Percentiles rank a stretch among this genome's conserved stretches.
Evolutionary conservation across 64 coral and sea anemone genomes (phyloP).

Genomic region (Montipora sp.): DNA sequence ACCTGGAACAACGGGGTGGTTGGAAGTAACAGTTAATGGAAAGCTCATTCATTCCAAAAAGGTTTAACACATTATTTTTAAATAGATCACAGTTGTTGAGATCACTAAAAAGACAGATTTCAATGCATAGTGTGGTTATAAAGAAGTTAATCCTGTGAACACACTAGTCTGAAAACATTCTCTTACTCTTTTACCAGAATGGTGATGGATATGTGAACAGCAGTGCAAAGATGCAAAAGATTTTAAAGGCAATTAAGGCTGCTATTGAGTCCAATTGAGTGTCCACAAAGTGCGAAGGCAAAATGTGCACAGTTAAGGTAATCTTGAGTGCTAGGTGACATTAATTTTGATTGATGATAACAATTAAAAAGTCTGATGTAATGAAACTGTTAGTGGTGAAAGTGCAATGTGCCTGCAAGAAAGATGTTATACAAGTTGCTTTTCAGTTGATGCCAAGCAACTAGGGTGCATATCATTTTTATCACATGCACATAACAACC

Average conservation of each 20-base stretch:
- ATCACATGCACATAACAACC: no score
- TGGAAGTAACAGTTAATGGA: slow-evolving; percentile 85
- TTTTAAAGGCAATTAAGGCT: slow-evolving; percentile 4
- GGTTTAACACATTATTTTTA: slow-evolving; percentile 8
- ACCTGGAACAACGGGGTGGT: slow-evolving; percentile 70
- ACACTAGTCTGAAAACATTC: neutral
- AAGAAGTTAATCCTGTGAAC: no score
- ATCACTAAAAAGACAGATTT: no score
- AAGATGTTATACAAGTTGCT: no score
- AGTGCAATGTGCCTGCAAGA: no score
- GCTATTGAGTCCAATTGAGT: neutral
- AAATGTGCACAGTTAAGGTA: neutral
- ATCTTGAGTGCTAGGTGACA: neutral
- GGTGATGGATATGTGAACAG: slow-evolving; percentile 73
- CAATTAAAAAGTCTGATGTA: no score
- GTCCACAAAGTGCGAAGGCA: neutral
- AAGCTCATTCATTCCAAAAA: slow-evolving; percentile 92
- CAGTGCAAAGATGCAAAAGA: slow-evolving; percentile 10
- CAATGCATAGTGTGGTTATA: no score
- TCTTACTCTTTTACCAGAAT: slow-evolving; percentile 30
- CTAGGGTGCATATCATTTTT: no score
- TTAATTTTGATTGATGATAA: no score
- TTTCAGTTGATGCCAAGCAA: no score
- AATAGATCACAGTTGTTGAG: no score
- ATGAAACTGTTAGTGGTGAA: no score